phyloP scores from a whole-genome alignment of 2,888 invertebrate species.

The Carabus problematicus region DNA sequence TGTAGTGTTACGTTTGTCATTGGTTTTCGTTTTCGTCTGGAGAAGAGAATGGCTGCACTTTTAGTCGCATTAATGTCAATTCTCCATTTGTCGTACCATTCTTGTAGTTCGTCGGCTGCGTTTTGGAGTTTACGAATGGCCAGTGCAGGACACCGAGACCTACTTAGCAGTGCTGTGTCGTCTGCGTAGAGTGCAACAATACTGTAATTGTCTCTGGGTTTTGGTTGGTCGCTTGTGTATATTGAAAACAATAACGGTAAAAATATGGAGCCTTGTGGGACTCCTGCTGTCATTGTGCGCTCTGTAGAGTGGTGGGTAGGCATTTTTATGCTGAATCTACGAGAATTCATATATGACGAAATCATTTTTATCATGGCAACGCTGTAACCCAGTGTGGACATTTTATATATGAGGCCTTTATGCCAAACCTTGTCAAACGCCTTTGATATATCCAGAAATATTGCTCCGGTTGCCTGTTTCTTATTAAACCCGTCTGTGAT shows the following conservation, averaged over 20 bases:
- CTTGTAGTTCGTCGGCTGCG: no score
- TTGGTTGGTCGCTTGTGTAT: conserved; percentile 47
- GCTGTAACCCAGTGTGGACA: conserved; percentile 44
- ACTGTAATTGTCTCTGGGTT: conserved; percentile 31
- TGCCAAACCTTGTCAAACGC: no score
- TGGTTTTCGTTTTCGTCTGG: not conserved
- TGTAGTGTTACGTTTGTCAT: not conserved
- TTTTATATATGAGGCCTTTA: conserved; percentile 47
- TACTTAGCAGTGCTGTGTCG: conserved; percentile 41
- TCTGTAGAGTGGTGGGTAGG: conserved; percentile 38
- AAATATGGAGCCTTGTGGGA: conserved; percentile 48
- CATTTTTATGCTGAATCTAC: conserved; percentile 45
- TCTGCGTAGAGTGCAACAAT: conserved; percentile 42
- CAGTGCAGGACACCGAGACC: not conserved
- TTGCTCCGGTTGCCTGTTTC: conserved; percentile 47
- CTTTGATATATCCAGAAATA: conserved; percentile 50
- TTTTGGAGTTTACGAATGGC: not conserved
- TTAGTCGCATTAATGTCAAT: no score
- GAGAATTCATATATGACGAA: conserved; percentile 45
- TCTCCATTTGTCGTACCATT: no score
- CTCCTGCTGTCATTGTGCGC: conserved; percentile 47
- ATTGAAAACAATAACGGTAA: no score
- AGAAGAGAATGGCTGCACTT: conserved; percentile 8
- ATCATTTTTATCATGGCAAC: conserved; percentile 45
- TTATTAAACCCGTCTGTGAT: conserved; percentile 46